Evolutionary conservation across 1,140 invertebrate species (phyloP).

Genomic region (Lepidotrigona ventralis): DNA sequence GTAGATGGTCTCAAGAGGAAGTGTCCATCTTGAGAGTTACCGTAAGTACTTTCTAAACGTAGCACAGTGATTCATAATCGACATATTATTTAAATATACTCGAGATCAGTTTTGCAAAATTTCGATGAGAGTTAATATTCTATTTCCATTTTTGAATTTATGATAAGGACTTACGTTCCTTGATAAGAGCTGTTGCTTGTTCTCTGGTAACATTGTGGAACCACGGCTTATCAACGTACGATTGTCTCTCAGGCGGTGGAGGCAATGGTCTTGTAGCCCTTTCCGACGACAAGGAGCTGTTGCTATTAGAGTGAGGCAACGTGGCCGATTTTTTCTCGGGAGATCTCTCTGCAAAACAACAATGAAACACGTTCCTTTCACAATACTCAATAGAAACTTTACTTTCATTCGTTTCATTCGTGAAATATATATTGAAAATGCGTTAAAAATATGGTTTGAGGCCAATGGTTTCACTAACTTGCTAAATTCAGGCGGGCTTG

Average conservation of each 20-base stretch:
- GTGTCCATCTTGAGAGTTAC: conserved; percentile 71
- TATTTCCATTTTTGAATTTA: neutral
- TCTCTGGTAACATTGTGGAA: conserved; percentile 76
- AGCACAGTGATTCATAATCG: conserved; percentile 2
- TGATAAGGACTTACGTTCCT: conserved; percentile 69
- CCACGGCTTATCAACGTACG: conserved; percentile 75
- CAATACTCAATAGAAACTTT: neutral
- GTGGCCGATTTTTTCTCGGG: conserved; percentile 75
- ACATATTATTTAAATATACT: no score
- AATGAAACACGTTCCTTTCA: no score
- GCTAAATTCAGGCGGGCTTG: conserved; percentile 75
- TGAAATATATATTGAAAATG: neutral
- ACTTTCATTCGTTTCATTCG: neutral
- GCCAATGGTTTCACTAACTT: conserved; percentile 69
- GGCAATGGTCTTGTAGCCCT: conserved; percentile 74
- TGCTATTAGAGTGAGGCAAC: conserved; percentile 70
- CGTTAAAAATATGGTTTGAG: neutral
- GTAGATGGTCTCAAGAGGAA: conserved; percentile 77
- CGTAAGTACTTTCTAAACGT: conserved; percentile 69
- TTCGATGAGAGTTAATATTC: neutral
- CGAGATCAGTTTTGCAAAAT: neutral
- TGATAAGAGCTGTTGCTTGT: conserved; percentile 72
- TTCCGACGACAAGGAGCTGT: conserved; percentile 65
- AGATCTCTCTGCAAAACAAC: conserved; percentile 72
- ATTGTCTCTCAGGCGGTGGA: conserved; percentile 71